A percentile compares a stretch with the other conserved stretches of the same genome.
phyloP scores from a whole-genome alignment of 1,140 invertebrate species.

The Babylonia areolata region DNA sequence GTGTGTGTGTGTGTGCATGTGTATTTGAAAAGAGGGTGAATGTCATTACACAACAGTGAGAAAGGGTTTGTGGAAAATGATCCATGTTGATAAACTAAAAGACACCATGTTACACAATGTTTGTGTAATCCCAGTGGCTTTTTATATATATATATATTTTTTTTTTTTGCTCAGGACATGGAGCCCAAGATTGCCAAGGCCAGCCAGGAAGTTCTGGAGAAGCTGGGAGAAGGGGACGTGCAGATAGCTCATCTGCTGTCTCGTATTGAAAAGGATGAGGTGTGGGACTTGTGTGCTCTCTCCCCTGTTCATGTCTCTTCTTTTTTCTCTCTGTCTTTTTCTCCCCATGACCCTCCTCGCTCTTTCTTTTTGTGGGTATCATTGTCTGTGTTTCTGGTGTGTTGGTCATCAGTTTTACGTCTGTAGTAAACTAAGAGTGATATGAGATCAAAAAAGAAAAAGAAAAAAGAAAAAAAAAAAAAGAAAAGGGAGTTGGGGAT shows the following conservation, averaged over 20 bases:
- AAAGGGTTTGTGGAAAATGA: too few species aligned
- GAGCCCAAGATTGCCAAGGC: constrained; percentile 63
- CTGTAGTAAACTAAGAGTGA: too few species aligned
- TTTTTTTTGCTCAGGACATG: constrained; percentile 55
- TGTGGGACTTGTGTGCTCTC: constrained; percentile 34
- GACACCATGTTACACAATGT: too few species aligned
- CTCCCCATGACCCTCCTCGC: not conserved
- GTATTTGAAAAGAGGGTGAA: too few species aligned
- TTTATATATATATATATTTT: too few species aligned
- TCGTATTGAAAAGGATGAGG: constrained; percentile 67
- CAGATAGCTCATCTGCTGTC: constrained; percentile 60
- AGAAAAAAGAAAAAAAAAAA: too few species aligned
- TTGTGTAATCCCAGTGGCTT: too few species aligned
- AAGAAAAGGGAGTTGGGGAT: too few species aligned
- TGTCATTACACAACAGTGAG: too few species aligned
- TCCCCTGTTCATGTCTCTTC: not conserved
- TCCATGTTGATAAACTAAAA: too few species aligned
- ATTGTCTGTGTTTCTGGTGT: not conserved
- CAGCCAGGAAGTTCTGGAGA: constrained; percentile 52
- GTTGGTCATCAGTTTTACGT: too few species aligned
- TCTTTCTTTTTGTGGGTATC: not conserved
- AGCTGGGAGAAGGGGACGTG: constrained; percentile 61
- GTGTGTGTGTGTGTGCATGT: not conserved
- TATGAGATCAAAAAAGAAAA: too few species aligned
- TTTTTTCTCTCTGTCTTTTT: not conserved